Evolutionary conservation across 2,888 invertebrate species (phyloP), one percentile per base, ranked within the genome.

Genomic region (Caenorhabditis parvicauda): DNA sequence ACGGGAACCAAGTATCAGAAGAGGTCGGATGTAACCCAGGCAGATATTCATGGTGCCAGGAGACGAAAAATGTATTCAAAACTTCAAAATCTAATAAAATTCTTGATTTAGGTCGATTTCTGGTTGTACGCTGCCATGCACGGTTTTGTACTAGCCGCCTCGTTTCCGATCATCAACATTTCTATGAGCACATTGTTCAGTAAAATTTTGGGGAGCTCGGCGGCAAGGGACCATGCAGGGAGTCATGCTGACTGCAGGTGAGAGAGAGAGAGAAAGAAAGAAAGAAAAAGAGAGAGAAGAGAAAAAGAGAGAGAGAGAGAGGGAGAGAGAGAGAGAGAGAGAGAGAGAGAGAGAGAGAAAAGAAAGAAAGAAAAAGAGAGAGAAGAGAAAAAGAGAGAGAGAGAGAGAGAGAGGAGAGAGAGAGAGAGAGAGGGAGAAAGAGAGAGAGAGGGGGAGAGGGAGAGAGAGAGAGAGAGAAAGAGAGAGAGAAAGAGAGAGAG

Each of bases 201-300:
- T 56, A 68, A 68, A 35, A 65, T 68, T 38, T 41, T 68, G 7
- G 68, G 68, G n/a, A n/a, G n/a, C n/a, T n/a, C n/a, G n/a, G n/a
- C n/a, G n/a, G n/a, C n/a, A n/a, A 60, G 68, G 68, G 48, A 68
- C 68, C n/a, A 68, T 68, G 68, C 68, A 68, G 47, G 68, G 68
- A 38, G 56, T 68, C 3, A 64, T 68, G 55, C 41, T 68, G 32
- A 68, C 65, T n/a, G n/a, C n/a, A n/a, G n/a, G n/a, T n/a, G n/a
- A n/a, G n/a, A n/a, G n/a, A n/a, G n/a, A n/a, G n/a, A n/a, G n/a
- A n/a, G n/a, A n/a, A n/a, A n/a, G n/a, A n/a, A n/a, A n/a, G n/a
- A n/a, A n/a, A n/a, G n/a, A n/a, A n/a, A n/a, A n/a, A n/a, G n/a
- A n/a, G n/a, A n/a, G n/a, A n/a, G n/a, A n/a, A n/a, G n/a, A n/a